Base-by-base conservation (phyloP, 2,113 vertebrate species). In the Columba livia region DNA sequence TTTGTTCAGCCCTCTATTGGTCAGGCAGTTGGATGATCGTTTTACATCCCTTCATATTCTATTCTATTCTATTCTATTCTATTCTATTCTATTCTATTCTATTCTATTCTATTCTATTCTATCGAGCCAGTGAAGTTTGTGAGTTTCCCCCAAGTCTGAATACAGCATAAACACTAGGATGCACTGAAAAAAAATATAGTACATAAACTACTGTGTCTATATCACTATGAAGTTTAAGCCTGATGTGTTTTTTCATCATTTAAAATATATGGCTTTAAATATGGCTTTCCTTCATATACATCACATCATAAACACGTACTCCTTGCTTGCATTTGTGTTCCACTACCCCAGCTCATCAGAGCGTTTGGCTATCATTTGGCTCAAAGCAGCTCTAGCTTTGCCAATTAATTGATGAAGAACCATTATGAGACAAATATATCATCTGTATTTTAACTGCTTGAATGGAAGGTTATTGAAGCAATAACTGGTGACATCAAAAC, bases 381-480 rank as follows among this genome's bases (percentile, higher is more conserved):
- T 96, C 32, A 31, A 58, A 79, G 32, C 6, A 29, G 51, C 61
- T 88, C 51, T 53, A 91, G 74, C 79, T 64, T 85, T 93, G 78
- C 88, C 95, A 96, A 92, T 93, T 94, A 97, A 94, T 60, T 94
- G 93, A 95, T 89, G 80, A 92, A 93, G 66, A 93, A 77, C 78
- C 79, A 96, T 96, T 92, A 97, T 89, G 84, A 96, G 85, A 97
- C 47, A 94, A 94, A 97, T 96, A 90, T 85, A 96, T 97, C 96
- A 96, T 85, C 56, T 54, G 66, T 81, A 95, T 97, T 97, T 94
- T 90, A 91, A 81, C 87, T 89, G 83, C 26, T 79, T 89, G 91
- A 97, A 93, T 89, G 71, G 95, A 96, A 88, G 89, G 79, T 94
- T 95, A 94, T 90, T 96, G 94, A 96, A 97, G 92, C 96, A 96